Evolutionary conservation across 2,113 vertebrate genomes (phyloP), one percentile per base, ranked within the genome.

Genomic region (pig (Sus scrofa)): DNA sequence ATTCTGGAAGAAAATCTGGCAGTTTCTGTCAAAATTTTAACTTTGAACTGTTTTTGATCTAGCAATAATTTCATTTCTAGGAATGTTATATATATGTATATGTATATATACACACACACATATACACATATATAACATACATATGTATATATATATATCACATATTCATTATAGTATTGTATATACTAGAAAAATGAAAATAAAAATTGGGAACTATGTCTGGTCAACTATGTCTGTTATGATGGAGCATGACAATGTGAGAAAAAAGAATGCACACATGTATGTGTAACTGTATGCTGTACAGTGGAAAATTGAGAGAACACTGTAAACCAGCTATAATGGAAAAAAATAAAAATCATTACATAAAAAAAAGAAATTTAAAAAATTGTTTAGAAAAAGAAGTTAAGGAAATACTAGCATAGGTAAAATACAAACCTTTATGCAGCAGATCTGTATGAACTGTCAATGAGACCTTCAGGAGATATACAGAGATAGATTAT

Each of bases 21-120:
- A 97, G 65, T 62, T 88, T 92, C 81, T 93, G 81, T 89, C 78
- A 95, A 81, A 95, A 70, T 86, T 83, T 75, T 77, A 75, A 93
- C 67, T 77, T 62, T 86, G 70, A 91, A 91, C 67, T 70, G 22
- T 27, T 54, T 79, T 44, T 87, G n/a, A 91, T 44, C 32, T 24
- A 88, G 34, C 13, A 96, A 71, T 22, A 91, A 77, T 93, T 93
- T 54, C 44, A 95, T 32, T 89, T 89, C 56, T 71, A 92, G 24
- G 11, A 92, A 44, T 94, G 65, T 78, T 16, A 85, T 93, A 27
- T 78, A 75, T 19, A 82, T 58, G 58, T 26, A 27, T 19, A 68
- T 26, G 39, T 86, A 62, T 58, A 37, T 8, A 30, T 3, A 95
- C 44, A 44, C 44, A n/a, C n/a, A n/a, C n/a, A n/a, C n/a, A n/a